These are phyloP conservation scores for Drosophila punjabiensis DNA, from an alignment of 1,140 invertebrate genomes.

Conservation along the genomic window DNA sequence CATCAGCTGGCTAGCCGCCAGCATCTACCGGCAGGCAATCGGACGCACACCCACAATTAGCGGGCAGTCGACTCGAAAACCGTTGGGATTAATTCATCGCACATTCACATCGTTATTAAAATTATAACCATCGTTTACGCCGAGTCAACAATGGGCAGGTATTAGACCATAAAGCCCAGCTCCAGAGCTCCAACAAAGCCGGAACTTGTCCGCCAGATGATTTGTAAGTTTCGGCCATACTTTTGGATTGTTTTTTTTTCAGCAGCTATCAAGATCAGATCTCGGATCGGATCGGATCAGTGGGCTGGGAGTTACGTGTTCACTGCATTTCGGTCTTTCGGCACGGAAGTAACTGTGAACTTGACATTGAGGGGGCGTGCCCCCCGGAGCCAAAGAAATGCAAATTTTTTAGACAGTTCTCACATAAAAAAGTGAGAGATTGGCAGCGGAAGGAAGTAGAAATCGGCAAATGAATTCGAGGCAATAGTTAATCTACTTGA, in stretches of 20 bases:
- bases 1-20: conserved; percentile 26
- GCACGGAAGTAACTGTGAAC: conserved; percentile 67
- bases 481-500: conserved; percentile 8
- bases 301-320: conserved; percentile 32
- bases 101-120: conserved; percentile 53
- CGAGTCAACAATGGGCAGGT: conserved; percentile 65
- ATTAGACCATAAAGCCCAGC: conserved; percentile 58
- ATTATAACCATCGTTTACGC: conserved; percentile 54
- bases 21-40: conserved; percentile 22
- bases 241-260: conserved; percentile 5
- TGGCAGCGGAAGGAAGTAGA: conserved; percentile 47
- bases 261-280: conserved; percentile 35
- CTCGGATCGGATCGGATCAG: conserved; percentile 17
- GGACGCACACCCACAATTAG: conserved; percentile 55
- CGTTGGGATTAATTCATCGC: conserved; percentile 53
- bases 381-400: conserved; percentile 35
- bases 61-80: conserved; percentile 43
- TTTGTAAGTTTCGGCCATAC: conserved; percentile 68
- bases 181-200: conserved; percentile 51
- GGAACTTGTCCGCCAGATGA: conserved; percentile 76
- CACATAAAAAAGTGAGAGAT: conserved; percentile 27
- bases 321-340: conserved; percentile 25
- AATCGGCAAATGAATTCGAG: conserved; percentile 5
- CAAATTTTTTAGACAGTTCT: conserved; percentile 41
- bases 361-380: conserved; percentile 65